Percentiles rank a stretch among this genome's conserved stretches.
Conservation (phyloP, 2,888 invertebrate species). For the Lasioglossum morio region DNA sequence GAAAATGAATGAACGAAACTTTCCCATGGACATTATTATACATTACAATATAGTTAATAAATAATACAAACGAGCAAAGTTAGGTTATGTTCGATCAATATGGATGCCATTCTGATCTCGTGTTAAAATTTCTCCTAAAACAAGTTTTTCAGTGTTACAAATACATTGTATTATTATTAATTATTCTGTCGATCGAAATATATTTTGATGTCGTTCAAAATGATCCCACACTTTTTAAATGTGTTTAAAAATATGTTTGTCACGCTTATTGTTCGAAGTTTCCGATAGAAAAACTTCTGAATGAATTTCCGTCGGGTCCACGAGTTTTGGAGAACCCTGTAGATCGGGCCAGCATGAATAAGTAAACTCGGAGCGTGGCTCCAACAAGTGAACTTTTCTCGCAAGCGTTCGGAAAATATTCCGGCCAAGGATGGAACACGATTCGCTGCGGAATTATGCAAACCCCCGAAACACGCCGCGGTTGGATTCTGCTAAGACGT, state of each 20-base stretch:
- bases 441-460: slow-evolving; percentile 65
- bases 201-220: neutral
- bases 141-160: neutral
- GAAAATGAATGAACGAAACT: neutral
- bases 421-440: slow-evolving; percentile 29
- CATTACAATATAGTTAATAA: neutral
- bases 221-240: neutral
- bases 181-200: neutral
- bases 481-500: slow-evolving; percentile 47
- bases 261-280: neutral
- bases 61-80: neutral
- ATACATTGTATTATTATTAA: neutral
- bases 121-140: neutral
- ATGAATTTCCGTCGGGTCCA: neutral
- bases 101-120: neutral
- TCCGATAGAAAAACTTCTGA: neutral
- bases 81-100: neutral
- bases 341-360: neutral
- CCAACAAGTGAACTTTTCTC: slow-evolving; percentile 2
- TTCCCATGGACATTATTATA: neutral
- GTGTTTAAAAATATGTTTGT: too few species aligned
- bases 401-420: slow-evolving; percentile 22
- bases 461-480: slow-evolving; percentile 48
- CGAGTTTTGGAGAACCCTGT: neutral
- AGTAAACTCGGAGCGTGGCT: neutral